phyloP scores from a whole-genome alignment of 2,113 vertebrate genomes.

The Collichthys lucidus region DNA sequence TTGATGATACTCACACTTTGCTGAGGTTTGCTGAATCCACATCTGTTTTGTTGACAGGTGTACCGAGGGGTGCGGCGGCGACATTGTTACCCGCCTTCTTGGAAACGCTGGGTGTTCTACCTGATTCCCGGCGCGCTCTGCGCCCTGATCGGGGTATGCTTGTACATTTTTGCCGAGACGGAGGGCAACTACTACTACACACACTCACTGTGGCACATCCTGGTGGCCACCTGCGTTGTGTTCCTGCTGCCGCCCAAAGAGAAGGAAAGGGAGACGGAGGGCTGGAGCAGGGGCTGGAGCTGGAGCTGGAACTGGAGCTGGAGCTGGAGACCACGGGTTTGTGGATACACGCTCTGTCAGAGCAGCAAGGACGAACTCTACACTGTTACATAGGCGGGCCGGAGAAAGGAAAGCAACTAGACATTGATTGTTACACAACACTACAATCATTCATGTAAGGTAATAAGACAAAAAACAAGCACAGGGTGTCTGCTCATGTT shows the following conservation, averaged over 20 bases:
- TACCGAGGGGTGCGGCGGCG: conserved; percentile 85
- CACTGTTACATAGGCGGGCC: conserved; percentile 79
- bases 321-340: conserved; percentile 86
- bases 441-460: background rate
- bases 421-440: conserved; percentile 19
- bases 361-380: conserved; percentile 90
- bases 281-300: conserved; percentile 67
- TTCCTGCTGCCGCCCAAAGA: conserved; percentile 92
- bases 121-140: conserved; percentile 89
- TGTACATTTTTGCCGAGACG: conserved; percentile 93
- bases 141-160: conserved; percentile 87
- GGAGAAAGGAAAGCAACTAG: background rate
- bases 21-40: background rate
- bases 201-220: conserved; percentile 95
- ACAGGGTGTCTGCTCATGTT: background rate
- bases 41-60: conserved; percentile 77
- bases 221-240: conserved; percentile 92
- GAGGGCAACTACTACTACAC: conserved; percentile 96
- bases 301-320: conserved; percentile 55
- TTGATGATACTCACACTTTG: background rate
- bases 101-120: conserved; percentile 94
- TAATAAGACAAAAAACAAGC: background rate
- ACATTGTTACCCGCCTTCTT: conserved; percentile 92
- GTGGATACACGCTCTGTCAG: conserved; percentile 92
- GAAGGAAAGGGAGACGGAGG: conserved; percentile 71